phyloP scores from a whole-genome alignment of 2,797 vertebrate genomes.

The Chromobotia macracanthus region DNA sequence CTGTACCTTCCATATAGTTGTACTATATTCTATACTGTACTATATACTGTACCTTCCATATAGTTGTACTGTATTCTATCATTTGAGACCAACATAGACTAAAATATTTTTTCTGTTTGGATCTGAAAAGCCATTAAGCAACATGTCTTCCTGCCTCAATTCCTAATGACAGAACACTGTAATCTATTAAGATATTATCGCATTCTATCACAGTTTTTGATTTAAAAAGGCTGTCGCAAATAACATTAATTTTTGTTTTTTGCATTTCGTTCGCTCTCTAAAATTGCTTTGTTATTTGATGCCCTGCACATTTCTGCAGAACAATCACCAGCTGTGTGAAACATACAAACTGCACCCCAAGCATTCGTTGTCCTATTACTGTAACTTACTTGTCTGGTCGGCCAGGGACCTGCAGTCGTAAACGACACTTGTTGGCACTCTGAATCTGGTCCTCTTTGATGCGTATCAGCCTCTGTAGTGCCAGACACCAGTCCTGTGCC shows the following conservation, averaged over 20 bases:
- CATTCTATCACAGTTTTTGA: not conserved
- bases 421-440: slow-evolving; percentile 93
- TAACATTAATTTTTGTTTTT: not conserved
- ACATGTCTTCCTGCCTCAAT: not conserved
- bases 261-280: slow-evolving; percentile 57
- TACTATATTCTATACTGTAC: too few relatives aligned
- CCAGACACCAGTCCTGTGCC: slow-evolving; percentile 95
- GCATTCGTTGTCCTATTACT: not conserved
- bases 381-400: slow-evolving; percentile 91
- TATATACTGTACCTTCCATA: not conserved
- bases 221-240: not conserved
- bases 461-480: slow-evolving; percentile 91
- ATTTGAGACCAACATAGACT: not conserved
- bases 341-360: not conserved
- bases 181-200: not conserved
- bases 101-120: not conserved
- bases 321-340: not conserved
- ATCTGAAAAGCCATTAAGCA: slow-evolving; percentile 14
- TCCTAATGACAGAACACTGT: slow-evolving; percentile 1
- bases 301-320: slow-evolving; percentile 55
- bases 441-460: slow-evolving; percentile 98
- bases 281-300: slow-evolving; percentile 63
- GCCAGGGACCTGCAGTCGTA: slow-evolving; percentile 90
- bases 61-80: too few relatives aligned
- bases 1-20: not conserved